Evolutionary conservation across 2,888 invertebrate species (phyloP).

Genomic region (Xanthorhoe designata): DNA sequence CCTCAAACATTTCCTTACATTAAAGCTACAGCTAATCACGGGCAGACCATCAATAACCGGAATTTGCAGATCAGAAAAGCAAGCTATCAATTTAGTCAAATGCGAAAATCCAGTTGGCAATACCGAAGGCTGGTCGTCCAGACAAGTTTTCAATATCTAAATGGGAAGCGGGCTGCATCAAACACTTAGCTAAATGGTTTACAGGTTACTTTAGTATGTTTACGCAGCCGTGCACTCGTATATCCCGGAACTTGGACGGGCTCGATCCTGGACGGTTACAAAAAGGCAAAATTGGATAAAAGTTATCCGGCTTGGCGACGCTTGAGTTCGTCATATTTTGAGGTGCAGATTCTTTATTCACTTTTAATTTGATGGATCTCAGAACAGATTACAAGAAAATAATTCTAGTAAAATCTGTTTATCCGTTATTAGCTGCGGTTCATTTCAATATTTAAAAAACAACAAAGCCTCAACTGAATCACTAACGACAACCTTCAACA

Average conservation of each 20-base stretch:
- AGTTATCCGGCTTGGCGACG: neutral
- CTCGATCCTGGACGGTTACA: constrained; percentile 29
- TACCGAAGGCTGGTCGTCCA: constrained; percentile 50
- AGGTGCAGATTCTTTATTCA: neutral
- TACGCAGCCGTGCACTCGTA: constrained; percentile 47
- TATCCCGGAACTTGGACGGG: constrained; percentile 37
- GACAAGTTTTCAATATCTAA: constrained; percentile 73
- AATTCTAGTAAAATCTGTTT: too few species aligned
- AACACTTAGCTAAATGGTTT: constrained; percentile 75
- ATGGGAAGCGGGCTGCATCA: constrained; percentile 67
- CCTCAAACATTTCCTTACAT: constrained; percentile 1
- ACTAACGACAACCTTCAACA: too few species aligned
- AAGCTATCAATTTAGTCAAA: constrained; percentile 43
- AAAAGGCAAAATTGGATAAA: constrained; percentile 2
- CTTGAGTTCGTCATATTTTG: neutral
- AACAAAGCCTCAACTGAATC: too few species aligned
- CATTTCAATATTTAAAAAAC: too few species aligned
- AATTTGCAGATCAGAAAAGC: constrained; percentile 30
- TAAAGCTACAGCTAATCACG: constrained; percentile 15
- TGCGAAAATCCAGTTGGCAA: constrained; percentile 33
- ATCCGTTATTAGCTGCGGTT: too few species aligned
- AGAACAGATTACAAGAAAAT: too few species aligned
- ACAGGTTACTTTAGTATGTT: constrained; percentile 64
- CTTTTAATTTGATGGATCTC: neutral
- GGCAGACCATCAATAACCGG: constrained; percentile 21